Evolutionary conservation across 1,140 invertebrate genomes (phyloP).

Genomic region (Achatina immaculata): DNA sequence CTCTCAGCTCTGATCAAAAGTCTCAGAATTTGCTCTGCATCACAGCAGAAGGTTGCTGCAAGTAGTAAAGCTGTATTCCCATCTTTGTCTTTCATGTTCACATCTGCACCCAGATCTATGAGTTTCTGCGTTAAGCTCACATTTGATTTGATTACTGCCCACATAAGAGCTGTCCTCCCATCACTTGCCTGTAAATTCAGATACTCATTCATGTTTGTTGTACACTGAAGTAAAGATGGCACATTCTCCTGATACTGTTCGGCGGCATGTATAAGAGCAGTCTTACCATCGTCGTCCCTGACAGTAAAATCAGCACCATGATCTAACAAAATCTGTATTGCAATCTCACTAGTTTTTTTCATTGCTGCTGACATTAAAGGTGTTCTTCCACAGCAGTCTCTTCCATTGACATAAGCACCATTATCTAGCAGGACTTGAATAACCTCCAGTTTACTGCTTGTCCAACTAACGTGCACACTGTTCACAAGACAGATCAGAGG

Average conservation of each 20-base stretch:
- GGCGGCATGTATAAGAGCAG: background rate
- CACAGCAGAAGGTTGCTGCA: background rate
- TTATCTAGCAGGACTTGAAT: too few species aligned
- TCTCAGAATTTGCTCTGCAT: background rate
- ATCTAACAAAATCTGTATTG: background rate
- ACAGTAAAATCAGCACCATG: background rate
- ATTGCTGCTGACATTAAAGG: background rate
- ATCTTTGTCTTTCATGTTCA: background rate
- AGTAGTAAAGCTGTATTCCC: background rate
- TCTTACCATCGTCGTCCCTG: background rate
- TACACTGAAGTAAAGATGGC: background rate
- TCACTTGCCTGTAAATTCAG: background rate
- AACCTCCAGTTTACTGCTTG: too few species aligned
- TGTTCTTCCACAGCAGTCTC: background rate
- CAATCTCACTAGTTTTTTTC: background rate
- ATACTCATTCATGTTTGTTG: background rate
- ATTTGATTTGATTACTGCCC: background rate
- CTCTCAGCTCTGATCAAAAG: background rate
- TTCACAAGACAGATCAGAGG: background rate
- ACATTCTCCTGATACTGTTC: background rate
- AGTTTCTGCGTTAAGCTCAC: background rate
- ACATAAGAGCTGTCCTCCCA: background rate
- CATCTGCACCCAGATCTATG: background rate
- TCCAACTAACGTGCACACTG: too few species aligned
- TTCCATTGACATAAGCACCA: too few species aligned